phyloP scores from a whole-genome alignment of 2,888 invertebrate genomes.

The Drosophila robusta region DNA sequence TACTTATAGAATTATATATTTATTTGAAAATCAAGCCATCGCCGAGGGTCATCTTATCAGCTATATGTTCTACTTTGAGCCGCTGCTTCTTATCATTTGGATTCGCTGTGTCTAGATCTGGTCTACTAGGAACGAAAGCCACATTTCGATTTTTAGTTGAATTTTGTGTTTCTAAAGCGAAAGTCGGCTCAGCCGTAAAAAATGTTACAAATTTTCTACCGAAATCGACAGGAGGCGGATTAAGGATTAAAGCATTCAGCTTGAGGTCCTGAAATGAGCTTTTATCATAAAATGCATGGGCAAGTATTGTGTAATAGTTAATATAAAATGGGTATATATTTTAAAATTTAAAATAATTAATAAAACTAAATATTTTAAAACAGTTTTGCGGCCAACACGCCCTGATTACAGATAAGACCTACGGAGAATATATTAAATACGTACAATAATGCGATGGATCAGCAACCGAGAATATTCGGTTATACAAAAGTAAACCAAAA shows the following conservation, averaged over 20 bases:
- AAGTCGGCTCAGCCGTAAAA: neutral
- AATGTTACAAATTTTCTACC: neutral
- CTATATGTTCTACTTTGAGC: neutral
- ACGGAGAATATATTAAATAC: too few relatives aligned
- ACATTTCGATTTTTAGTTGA: neutral
- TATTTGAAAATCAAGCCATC: too few relatives aligned
- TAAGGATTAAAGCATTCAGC: neutral
- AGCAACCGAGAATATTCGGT: neutral
- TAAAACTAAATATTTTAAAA: neutral
- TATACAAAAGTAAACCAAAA: neutral
- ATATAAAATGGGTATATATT: neutral
- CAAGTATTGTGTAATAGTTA: neutral
- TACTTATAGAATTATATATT: too few relatives aligned
- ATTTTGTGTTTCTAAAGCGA: neutral
- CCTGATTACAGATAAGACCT: too few relatives aligned
- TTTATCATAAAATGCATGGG: neutral
- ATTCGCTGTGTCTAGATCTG: neutral
- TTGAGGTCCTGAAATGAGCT: neutral
- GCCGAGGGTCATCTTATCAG: neutral
- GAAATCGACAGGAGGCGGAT: neutral
- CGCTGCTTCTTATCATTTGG: too few relatives aligned
- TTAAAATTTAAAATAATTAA: neutral
- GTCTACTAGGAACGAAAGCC: neutral
- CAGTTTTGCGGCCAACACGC: neutral
- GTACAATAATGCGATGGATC: neutral